Conservation (phyloP, 2,888 invertebrate species). For the Parascotia fuliginaria region DNA sequence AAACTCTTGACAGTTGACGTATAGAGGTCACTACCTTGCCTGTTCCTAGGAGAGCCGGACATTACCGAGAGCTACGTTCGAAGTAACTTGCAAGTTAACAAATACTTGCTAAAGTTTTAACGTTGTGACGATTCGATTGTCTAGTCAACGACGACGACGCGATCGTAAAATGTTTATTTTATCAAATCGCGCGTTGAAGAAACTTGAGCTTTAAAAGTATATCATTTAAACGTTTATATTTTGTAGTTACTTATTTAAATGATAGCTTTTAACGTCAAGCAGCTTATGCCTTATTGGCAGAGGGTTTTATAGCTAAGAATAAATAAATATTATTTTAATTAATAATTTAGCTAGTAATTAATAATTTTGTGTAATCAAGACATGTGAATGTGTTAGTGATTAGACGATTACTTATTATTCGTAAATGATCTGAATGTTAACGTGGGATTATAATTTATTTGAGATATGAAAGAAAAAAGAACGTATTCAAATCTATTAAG, state of each 20-base stretch:
- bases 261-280: slow-evolving; percentile 53
- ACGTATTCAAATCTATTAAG: slow-evolving; percentile 40
- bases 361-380: slow-evolving; percentile 39
- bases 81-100: slow-evolving; percentile 30
- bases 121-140: slow-evolving; percentile 54
- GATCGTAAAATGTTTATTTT: slow-evolving; percentile 47
- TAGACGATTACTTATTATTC: slow-evolving; percentile 44
- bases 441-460: slow-evolving; percentile 59
- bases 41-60: too few relatives aligned
- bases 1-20: too few relatives aligned
- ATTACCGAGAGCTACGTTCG: slow-evolving; percentile 32
- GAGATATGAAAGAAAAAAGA: slow-evolving; percentile 44
- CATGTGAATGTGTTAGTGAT: slow-evolving; percentile 45
- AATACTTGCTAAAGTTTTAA: slow-evolving; percentile 38
- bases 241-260: slow-evolving; percentile 23
- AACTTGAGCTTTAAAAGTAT: slow-evolving; percentile 46
- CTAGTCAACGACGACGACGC: slow-evolving; percentile 63
- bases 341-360: slow-evolving; percentile 32
- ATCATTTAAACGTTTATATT: slow-evolving; percentile 31
- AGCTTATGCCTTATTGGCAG: slow-evolving; percentile 52
- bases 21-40: too few relatives aligned
- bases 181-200: slow-evolving; percentile 43
- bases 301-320: slow-evolving; percentile 46
- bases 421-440: slow-evolving; percentile 64
- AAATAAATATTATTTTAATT: slow-evolving; percentile 42